Base-by-base conservation (phyloP, 2,888 invertebrate genomes). In the Pyrrhosoma nymphula region DNA sequence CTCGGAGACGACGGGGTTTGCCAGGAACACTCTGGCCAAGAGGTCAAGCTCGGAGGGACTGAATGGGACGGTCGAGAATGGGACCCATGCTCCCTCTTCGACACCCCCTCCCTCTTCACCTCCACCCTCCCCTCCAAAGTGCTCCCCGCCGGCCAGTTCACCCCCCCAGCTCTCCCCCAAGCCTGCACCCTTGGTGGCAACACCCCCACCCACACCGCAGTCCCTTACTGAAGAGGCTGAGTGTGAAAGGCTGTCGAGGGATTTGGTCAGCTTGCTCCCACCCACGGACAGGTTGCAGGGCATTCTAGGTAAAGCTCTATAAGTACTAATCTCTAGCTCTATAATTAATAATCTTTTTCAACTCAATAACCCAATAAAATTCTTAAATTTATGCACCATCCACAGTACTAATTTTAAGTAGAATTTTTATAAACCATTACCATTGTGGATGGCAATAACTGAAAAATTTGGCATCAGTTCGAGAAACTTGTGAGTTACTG, bases 211-310 rank as follows among this genome's bases (percentile, higher is more conserved):
- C 96, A 97, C 97, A 95, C 96, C 97, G 95, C 98, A 97, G 96
- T 98, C 98, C 96, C 97, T 98, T 90, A 97, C 98, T 96, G 98
- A 98, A 96, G 98, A 98, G 97, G 97, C 98, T 96, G 98, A 98
- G 96, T 98, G 98, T 97, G 98, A 98, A 96, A 97, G 98, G 96
- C 97, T 98, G 95, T 97, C 97, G 12, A 96, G 97, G 96, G 97
- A 97, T 96, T 96, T 97, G 95, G 97, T 96, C 95, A 97, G 96
- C 95, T 97, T 97, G 95, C 96, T 97, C 55, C 97, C 97, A 95
- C 96, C 97, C 56, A 96, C 96, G 95, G 98, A 98, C 96, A 98
- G 98, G 96, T 97, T 98, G 95, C 97, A 98, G 96, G 97, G 98
- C 95, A 97, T 98, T 96, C 97, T 98, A 96, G 97, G 97, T 97